phyloP scores from a whole-genome alignment of 2,113 vertebrate genomes.

The Bubo bubo region DNA sequence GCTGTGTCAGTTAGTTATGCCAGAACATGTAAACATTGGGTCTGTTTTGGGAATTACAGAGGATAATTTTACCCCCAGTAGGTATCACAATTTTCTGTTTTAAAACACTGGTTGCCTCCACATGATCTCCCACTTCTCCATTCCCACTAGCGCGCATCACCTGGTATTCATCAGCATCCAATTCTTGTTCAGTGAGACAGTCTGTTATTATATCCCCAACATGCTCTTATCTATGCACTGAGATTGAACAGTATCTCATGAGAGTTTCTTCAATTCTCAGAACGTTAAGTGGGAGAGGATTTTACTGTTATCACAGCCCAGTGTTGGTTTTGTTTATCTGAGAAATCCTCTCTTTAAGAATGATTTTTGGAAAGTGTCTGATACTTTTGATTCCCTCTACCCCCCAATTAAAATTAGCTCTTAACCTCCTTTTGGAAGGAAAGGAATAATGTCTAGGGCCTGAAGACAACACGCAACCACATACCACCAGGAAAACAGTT shows the following conservation, averaged over 20 bases:
- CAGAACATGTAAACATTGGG: neutral
- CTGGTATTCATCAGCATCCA: neutral
- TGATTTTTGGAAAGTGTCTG: constrained; percentile 20
- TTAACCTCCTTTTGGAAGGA: constrained; percentile 35
- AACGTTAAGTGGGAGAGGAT: neutral
- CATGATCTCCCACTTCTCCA: neutral
- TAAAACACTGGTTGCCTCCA: neutral
- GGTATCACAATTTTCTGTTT: neutral
- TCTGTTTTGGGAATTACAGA: neutral
- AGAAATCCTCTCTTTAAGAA: neutral
- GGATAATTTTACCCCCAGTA: neutral
- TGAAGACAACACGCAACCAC: constrained; percentile 42
- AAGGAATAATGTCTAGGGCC: constrained; percentile 32
- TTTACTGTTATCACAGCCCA: neutral
- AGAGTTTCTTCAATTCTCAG: neutral
- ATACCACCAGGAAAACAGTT: constrained; percentile 32
- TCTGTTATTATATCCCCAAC: neutral
- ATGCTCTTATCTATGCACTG: neutral
- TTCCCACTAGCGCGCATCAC: neutral
- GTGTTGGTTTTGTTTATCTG: neutral
- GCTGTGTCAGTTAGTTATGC: neutral
- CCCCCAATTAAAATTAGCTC: neutral
- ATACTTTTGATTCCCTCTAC: neutral
- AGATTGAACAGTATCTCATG: neutral
- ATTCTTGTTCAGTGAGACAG: neutral